A percentile compares a stretch with the other conserved stretches of the same genome.
phyloP scores from a whole-genome alignment of 2,797 vertebrate species.

The Tarsius wallacei region DNA sequence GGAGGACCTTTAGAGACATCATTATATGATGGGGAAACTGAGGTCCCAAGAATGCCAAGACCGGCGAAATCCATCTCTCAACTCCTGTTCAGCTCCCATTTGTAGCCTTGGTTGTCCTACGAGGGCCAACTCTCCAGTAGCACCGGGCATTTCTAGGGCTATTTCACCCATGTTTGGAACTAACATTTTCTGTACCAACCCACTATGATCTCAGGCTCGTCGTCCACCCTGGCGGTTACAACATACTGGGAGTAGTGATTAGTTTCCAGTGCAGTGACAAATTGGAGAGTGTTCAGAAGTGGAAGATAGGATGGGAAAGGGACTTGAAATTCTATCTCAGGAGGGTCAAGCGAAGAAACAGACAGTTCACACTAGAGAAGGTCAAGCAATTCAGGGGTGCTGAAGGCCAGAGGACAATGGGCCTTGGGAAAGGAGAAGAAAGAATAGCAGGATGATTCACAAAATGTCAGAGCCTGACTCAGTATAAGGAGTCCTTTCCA shows the following conservation, averaged over 20 bases:
- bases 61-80: background rate
- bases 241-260: background rate
- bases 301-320: background rate
- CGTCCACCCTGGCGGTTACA: background rate
- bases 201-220: background rate
- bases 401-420: background rate
- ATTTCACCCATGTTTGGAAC: background rate
- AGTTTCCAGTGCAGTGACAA: background rate
- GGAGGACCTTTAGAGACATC: background rate
- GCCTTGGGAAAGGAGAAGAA: background rate
- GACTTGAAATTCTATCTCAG: background rate
- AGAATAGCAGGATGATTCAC: background rate
- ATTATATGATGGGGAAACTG: conserved; percentile 16
- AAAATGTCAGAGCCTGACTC: background rate
- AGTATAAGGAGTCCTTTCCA: background rate
- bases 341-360: background rate
- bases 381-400: background rate
- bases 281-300: background rate
- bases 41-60: background rate
- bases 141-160: background rate
- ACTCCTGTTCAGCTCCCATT: background rate
- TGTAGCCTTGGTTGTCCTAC: background rate
- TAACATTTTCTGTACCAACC: background rate
- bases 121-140: background rate
- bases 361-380: background rate